A percentile compares a stretch with the other conserved stretches of the same genome.
Evolutionary conservation across 2,113 vertebrate genomes (phyloP).

Genomic region (Balaeniceps rex): DNA sequence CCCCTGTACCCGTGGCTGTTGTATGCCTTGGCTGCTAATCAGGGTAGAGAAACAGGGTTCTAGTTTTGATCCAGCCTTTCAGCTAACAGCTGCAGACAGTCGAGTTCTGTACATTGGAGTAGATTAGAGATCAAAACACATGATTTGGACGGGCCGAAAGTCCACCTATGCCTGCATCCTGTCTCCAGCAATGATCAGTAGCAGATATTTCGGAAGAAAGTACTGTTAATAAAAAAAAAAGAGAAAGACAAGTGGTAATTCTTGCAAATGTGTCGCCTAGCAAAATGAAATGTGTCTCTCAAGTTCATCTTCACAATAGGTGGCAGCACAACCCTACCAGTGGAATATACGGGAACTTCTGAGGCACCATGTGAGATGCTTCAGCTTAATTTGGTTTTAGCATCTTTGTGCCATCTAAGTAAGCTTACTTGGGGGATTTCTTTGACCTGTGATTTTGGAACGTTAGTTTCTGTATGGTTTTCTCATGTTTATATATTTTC

Average conservation of each 20-base stretch:
- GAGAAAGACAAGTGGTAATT: not conserved
- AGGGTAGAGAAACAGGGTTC: not conserved
- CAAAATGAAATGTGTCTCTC: not conserved
- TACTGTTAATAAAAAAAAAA: not conserved
- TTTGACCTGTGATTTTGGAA: not conserved
- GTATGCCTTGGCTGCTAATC: fast-evolving
- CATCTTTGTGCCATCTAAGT: not conserved
- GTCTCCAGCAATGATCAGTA: not conserved
- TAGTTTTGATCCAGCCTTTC: not conserved
- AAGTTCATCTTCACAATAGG: not conserved
- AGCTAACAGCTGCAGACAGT: not conserved
- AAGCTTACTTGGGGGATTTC: not conserved
- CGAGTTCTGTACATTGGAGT: not conserved
- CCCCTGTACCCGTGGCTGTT: not conserved
- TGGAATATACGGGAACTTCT: not conserved
- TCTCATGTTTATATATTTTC: not conserved
- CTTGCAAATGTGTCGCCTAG: fast-evolving
- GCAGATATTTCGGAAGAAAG: not conserved
- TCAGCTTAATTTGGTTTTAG: not conserved
- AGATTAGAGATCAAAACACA: not conserved
- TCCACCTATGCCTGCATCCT: not conserved
- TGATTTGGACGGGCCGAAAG: not conserved
- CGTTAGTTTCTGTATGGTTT: not conserved
- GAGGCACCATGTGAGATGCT: not conserved
- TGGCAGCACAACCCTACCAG: constrained; percentile 34